Percentiles rank a stretch among this genome's conserved stretches.
Evolutionary conservation across 2,113 vertebrate genomes (phyloP).

Genomic region (Scartelaos histophorus): DNA sequence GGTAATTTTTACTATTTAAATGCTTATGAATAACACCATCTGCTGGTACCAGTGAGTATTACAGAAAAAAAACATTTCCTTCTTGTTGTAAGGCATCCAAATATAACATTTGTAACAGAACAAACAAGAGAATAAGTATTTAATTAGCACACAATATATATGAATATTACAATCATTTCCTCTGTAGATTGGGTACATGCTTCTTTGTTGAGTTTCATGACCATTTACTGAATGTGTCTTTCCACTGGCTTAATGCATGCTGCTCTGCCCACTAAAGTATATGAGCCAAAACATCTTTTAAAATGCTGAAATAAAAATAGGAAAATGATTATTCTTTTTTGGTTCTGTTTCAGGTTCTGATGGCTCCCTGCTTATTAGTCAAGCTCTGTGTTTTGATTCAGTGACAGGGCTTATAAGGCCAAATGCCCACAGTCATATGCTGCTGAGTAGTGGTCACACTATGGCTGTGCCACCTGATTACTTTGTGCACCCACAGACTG

Average conservation of each 20-base stretch:
- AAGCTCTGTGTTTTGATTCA: slow-evolving; percentile 64
- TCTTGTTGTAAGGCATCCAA: not conserved
- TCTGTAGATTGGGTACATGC: not conserved
- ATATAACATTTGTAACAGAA: not conserved
- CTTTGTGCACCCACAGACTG: slow-evolving; percentile 84
- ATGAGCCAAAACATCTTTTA: too few relatives aligned
- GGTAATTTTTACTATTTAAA: slow-evolving; percentile 61
- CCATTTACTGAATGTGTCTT: not conserved
- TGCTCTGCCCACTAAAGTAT: not conserved
- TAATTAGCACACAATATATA: not conserved
- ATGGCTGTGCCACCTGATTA: slow-evolving; percentile 75
- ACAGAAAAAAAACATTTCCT: slow-evolving; percentile 5
- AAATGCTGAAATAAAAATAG: not conserved
- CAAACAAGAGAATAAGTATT: not conserved
- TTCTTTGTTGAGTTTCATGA: not conserved
- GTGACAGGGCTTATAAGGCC: slow-evolving; percentile 79
- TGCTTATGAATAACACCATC: slow-evolving; percentile 37
- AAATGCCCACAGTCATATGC: slow-evolving; percentile 70
- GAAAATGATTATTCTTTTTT: not conserved
- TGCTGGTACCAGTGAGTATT: slow-evolving; percentile 34
- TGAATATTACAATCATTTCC: not conserved
- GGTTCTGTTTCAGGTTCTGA: slow-evolving; percentile 63
- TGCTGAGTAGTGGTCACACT: slow-evolving; percentile 73
- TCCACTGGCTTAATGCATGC: not conserved
- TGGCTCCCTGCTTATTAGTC: slow-evolving; percentile 55